phyloP scores from a whole-genome alignment of 2,113 vertebrate genomes.

The Epinephelus moara region DNA sequence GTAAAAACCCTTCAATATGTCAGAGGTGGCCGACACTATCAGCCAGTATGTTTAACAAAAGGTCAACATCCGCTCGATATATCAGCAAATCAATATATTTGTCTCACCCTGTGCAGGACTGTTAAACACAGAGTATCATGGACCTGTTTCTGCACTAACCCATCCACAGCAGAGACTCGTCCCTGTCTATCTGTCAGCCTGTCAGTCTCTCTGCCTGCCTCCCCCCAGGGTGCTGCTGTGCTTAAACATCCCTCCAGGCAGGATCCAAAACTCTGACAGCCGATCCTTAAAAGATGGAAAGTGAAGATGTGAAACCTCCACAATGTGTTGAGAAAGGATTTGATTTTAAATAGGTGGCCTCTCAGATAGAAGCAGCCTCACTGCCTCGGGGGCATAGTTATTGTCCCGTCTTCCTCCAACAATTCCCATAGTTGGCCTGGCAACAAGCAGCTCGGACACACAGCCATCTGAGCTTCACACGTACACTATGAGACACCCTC shows the following conservation, averaged over 20 bases:
- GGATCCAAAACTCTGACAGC: conserved; percentile 56
- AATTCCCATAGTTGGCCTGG: conserved; percentile 11
- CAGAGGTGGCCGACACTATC: conserved; percentile 14
- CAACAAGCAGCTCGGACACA: conserved; percentile 42
- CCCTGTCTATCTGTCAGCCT: conserved; percentile 52
- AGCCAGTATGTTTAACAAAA: conserved; percentile 19
- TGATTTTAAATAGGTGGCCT: conserved; percentile 52
- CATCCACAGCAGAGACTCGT: conserved; percentile 20
- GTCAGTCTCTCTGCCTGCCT: conserved; percentile 52
- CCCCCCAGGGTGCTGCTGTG: conserved; percentile 46
- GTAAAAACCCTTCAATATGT: background rate
- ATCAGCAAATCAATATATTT: conserved; percentile 37
- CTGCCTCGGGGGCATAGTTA: conserved; percentile 56
- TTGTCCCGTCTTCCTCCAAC: conserved; percentile 28
- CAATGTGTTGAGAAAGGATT: conserved; percentile 32
- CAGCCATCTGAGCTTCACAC: conserved; percentile 32
- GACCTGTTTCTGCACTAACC: conserved; percentile 9
- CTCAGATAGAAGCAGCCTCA: conserved; percentile 1
- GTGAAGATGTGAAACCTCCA: conserved; percentile 46
- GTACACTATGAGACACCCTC: conserved; percentile 30
- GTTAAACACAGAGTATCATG: conserved; percentile 20
- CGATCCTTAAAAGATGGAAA: conserved; percentile 40
- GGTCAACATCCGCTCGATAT: conserved; percentile 12
- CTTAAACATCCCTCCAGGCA: conserved; percentile 66
- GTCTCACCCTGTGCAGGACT: conserved; percentile 5